Percentiles rank a stretch among this genome's conserved stretches.
These are phyloP conservation scores for Hartigia nigra DNA, from an alignment of 2,888 invertebrate species.

Conservation along the genomic window DNA sequence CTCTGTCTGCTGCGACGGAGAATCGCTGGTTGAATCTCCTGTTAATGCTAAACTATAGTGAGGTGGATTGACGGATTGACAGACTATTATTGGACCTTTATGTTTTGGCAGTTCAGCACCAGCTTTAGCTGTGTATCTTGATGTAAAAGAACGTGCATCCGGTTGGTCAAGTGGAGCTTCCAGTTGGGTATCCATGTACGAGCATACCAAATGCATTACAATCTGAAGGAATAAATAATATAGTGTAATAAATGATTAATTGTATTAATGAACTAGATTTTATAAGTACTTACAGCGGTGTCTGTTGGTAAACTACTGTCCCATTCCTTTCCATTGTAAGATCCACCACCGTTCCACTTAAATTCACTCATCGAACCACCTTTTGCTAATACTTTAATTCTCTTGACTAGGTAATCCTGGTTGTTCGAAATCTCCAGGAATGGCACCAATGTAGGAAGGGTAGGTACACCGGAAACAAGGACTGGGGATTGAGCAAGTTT, in stretches of 20 bases:
- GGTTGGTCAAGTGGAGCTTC: conserved; percentile 75
- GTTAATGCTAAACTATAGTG: conserved; percentile 75
- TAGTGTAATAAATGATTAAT: not conserved
- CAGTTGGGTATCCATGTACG: conserved; percentile 87
- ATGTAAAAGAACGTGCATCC: conserved; percentile 75
- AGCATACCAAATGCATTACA: conserved; percentile 85
- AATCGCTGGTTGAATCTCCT: conserved; percentile 64
- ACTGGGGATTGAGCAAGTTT: conserved; percentile 75
- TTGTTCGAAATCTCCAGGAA: conserved; percentile 86
- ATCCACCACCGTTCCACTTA: conserved; percentile 87
- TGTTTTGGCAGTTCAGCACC: conserved; percentile 66
- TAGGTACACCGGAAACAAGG: conserved; percentile 69
- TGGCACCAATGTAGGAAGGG: conserved; percentile 75
- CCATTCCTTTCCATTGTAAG: conserved; percentile 80
- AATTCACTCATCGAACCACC: conserved; percentile 91
- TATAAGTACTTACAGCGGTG: conserved; percentile 73
- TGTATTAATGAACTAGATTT: not conserved
- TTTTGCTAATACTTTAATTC: conserved; percentile 81
- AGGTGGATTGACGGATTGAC: conserved; percentile 76
- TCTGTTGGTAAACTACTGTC: conserved; percentile 88
- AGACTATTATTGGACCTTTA: conserved; percentile 71
- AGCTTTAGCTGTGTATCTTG: conserved; percentile 62
- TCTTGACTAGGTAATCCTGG: conserved; percentile 86
- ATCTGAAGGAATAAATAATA: conserved; percentile 68
- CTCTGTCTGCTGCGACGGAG: conserved; percentile 64